Percentiles rank a stretch among this genome's conserved stretches.
phyloP scores from a whole-genome alignment of 2,797 vertebrate genomes.

The Sebastes matsubarae region DNA sequence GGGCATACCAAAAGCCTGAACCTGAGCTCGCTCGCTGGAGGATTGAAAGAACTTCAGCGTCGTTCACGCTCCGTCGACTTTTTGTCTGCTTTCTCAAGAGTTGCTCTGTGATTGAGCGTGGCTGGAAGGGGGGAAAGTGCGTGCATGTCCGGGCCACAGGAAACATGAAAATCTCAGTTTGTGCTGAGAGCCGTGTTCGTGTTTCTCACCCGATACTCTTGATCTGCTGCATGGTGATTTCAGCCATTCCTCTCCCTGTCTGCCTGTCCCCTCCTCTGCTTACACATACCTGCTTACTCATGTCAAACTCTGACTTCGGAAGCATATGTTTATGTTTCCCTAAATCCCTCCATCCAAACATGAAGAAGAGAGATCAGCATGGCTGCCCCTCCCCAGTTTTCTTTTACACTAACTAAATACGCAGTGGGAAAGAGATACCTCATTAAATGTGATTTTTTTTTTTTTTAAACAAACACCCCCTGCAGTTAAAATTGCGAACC shows the following conservation, averaged over 20 bases:
- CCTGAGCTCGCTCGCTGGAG: slow-evolving; percentile 56
- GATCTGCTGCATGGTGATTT: slow-evolving; percentile 61
- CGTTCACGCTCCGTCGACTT: slow-evolving; percentile 57
- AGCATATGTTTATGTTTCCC: slow-evolving; percentile 34
- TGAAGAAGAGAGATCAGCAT: slow-evolving; percentile 8
- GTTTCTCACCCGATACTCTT: slow-evolving; percentile 75
- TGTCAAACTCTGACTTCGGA: slow-evolving; percentile 34
- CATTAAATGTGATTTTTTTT: slow-evolving; percentile 21
- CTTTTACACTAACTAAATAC: slow-evolving; percentile 23
- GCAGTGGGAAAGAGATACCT: slow-evolving; percentile 5
- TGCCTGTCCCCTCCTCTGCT: slow-evolving; percentile 33
- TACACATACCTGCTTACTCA: slow-evolving; percentile 26
- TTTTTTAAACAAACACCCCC: slow-evolving; percentile 33
- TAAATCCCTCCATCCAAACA: slow-evolving; percentile 17
- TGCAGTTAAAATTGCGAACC: slow-evolving; percentile 45
- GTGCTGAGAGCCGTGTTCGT: slow-evolving; percentile 53
- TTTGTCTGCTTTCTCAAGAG: slow-evolving; percentile 65
- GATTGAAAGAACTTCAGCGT: slow-evolving; percentile 56
- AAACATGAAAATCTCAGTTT: slow-evolving; percentile 73
- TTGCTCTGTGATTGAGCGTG: slow-evolving; percentile 62
- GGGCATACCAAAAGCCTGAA: slow-evolving; percentile 53
- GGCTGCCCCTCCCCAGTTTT: slow-evolving; percentile 1
- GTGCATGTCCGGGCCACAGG: slow-evolving; percentile 59
- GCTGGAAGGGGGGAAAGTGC: slow-evolving; percentile 15
- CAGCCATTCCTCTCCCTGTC: slow-evolving; percentile 34